Evolutionary conservation across 1,140 invertebrate species (phyloP).

Genomic region (Rhopalosiphum padi): DNA sequence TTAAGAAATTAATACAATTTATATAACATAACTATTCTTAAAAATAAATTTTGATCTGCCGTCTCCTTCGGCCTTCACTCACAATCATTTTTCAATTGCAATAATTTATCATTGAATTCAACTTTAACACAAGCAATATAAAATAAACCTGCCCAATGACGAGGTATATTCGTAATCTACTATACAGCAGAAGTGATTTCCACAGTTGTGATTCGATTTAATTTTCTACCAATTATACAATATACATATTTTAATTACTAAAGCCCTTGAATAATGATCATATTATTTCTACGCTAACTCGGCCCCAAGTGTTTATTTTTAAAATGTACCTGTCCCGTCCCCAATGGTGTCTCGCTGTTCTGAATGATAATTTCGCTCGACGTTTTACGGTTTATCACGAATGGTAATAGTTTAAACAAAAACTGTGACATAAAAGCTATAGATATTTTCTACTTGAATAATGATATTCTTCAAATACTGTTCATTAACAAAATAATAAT

Average conservation of each 20-base stretch:
- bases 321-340: not conserved
- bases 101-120: not conserved
- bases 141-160: not conserved
- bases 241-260: not conserved
- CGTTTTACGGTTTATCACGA: not conserved
- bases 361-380: constrained; percentile 30
- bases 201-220: not conserved
- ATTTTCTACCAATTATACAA: not conserved
- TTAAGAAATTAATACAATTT: not conserved
- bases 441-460: not conserved
- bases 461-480: not conserved
- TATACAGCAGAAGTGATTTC: not conserved
- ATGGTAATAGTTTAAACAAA: not conserved
- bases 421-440: not conserved
- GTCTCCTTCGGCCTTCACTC: not conserved
- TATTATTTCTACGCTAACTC: not conserved
- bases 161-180: not conserved
- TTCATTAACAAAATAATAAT: not conserved
- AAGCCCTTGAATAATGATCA: not conserved
- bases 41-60: not conserved
- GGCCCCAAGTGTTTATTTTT: not conserved
- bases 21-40: not conserved
- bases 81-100: not conserved
- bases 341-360: not conserved
- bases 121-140: not conserved